Evolutionary conservation across 2,797 vertebrate species (phyloP), one percentile per base, ranked within the genome.

Genomic region (Eutrigla gurnardus): DNA sequence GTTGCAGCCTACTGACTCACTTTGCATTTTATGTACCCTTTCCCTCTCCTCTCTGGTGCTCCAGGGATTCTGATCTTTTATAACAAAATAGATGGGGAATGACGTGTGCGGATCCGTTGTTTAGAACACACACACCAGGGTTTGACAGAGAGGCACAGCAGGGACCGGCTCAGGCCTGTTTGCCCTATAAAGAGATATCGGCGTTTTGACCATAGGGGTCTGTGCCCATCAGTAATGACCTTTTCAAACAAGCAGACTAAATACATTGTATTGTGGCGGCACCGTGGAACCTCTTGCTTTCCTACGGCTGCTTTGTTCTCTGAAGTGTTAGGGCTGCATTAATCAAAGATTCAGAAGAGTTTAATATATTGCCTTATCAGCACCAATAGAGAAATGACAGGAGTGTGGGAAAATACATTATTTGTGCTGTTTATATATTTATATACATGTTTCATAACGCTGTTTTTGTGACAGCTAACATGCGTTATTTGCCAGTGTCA

Each of bases 201-300:
- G 91, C 91, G 76, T 92, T 93, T 92, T 67, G 82, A 91, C 88
- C 83, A 58, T 89, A 90, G 91, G 90, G 78, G 89, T 90, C 86
- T 59, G 12, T 77, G 87, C 83, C 91, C 86, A 81, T 89, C 87
- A 89, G 88, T 86, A 92, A 93, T 94, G 93, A 95, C 94, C 94
- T 95, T 95, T 94, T 89, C 87, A 89, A 83, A 85, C 81, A 83
- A 84, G 52, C 77, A 74, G 84, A 78, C 86, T 86, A 92, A 90
- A 93, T 89, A 82, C 73, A 86, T 86, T 81, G 78, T 76, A 86
- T 90, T 81, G 83, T 92, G 80, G 83, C 78, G 62, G 68, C 68
- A 63, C 75, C 62, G 90, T 92, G 77, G 81, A 91, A 86, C 77
- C 84, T 71, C 75, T 63, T 50, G 70, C 83, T 83, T 70, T 88